Conservation (phyloP, 2,797 vertebrate genomes). For the Sebastiscus albofasciatus region DNA sequence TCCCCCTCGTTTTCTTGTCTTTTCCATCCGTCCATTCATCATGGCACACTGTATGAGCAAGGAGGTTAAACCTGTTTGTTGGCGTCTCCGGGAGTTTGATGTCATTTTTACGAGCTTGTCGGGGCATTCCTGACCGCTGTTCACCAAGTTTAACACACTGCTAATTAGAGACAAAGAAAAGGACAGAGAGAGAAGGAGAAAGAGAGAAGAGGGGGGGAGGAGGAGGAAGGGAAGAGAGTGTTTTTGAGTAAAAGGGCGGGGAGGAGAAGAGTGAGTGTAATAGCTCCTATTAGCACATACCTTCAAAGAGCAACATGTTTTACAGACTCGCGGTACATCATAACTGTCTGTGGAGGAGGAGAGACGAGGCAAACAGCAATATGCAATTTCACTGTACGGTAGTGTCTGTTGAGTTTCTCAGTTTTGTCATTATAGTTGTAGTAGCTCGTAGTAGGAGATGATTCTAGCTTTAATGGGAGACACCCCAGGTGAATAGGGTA, state of each 20-base stretch:
- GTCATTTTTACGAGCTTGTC: constrained; percentile 75
- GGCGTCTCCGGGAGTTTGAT: constrained; percentile 59
- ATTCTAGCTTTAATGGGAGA: too few relatives aligned
- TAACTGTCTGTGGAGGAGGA: constrained; percentile 41
- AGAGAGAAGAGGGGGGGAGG: neutral
- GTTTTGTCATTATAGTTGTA: too few relatives aligned
- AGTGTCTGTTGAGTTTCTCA: neutral
- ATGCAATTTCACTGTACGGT: neutral
- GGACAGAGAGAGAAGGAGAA: constrained; percentile 26
- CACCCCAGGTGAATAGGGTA: too few relatives aligned
- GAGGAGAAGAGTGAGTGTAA: constrained; percentile 73
- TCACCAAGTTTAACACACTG: constrained; percentile 62
- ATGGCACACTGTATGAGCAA: neutral
- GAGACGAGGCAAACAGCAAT: neutral
- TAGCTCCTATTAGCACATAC: constrained; percentile 77
- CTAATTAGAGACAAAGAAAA: constrained; percentile 73
- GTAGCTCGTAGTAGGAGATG: neutral
- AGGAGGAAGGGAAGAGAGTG: constrained; percentile 35
- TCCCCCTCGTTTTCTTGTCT: neutral
- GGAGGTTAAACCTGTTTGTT: constrained; percentile 57
- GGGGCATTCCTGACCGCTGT: constrained; percentile 75
- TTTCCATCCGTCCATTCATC: neutral
- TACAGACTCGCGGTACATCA: constrained; percentile 68
- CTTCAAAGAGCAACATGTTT: constrained; percentile 74
- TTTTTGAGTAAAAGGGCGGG: constrained; percentile 61